Evolutionary conservation across 2,797 vertebrate genomes (phyloP).

Genomic region (Molossus alvarezi): DNA sequence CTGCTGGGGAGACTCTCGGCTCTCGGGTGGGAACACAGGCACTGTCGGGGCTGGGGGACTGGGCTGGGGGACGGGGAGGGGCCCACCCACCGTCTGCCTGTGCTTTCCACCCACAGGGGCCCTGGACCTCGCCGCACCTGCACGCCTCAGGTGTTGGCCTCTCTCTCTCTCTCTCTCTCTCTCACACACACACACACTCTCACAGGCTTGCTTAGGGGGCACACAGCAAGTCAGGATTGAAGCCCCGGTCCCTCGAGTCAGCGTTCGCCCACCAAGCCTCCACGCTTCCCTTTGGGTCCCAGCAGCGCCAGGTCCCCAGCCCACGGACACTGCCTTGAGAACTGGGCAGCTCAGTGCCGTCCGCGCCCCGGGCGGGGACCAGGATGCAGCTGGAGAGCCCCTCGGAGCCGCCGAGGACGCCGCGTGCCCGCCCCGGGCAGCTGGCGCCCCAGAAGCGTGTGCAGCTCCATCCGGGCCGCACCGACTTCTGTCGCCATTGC

Average conservation of each 20-base stretch:
- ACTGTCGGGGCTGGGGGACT: accelerated
- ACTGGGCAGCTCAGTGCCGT: neutral
- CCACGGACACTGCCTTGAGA: accelerated
- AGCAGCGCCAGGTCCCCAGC: too few relatives aligned
- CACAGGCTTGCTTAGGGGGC: neutral
- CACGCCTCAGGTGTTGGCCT: accelerated
- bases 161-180: neutral
- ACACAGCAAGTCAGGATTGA: neutral
- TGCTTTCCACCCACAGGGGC: accelerated
- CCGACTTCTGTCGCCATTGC: neutral
- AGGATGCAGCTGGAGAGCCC: neutral
- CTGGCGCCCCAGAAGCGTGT: neutral
- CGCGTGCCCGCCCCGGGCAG: neutral
- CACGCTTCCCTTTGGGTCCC: too few relatives aligned
- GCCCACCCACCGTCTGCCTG: neutral
- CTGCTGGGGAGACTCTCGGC: neutral
- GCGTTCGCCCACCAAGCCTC: neutral
- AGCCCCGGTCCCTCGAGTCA: too few relatives aligned
- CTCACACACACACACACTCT: neutral
- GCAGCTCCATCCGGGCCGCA: accelerated
- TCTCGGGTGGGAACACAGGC: neutral
- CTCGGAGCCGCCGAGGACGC: neutral
- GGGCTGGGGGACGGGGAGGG: neutral
- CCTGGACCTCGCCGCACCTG: accelerated
- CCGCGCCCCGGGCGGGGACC: accelerated